Evolutionary conservation across 2,797 vertebrate genomes (phyloP), one percentile per base, ranked within the genome.

Genomic region (Epinephelus awoara): DNA sequence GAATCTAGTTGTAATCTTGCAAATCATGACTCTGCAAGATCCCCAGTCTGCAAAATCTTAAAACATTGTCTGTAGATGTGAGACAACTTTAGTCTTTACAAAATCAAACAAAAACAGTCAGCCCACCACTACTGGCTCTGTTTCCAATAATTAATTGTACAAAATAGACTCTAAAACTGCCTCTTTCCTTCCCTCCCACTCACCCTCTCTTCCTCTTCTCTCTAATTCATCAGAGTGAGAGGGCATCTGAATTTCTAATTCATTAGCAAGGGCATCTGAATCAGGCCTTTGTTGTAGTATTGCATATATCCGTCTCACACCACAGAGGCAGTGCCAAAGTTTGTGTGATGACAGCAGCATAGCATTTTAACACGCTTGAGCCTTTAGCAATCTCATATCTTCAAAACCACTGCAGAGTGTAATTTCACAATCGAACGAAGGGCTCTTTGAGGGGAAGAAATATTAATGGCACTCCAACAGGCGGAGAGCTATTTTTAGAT

Each of bases 111-210:
- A 42, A 42, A 42, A 42, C 40, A 42, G 9, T 12, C 56, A 52
- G 47, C 10, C 13, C 6, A 62, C 23, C 38, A 3, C 70, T 4
- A 19, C 50, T 10, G 51, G 21, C 57, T 67, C 19, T 54, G 10
- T 72, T 72, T 62, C 25, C 70, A 51, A 42, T 49, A 49, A 74
- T 80, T 56, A 40, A 75, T 66, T 73, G 44, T 19, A 56, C 13
- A 76, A 14, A 52, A 57, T 51, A 46, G 46, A 67, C 15, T 40
- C 15, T 52, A 15, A 34, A 67, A 61, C 6, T 67, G 27, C 34
- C 46, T 56, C 14, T 44, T 23, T 21, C 40, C 34, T 25, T 58
- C 25, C 19, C n/a, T 58, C 15, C 11, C 19, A 18, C 27, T 61
- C 27, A 21, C 46, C 40, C 27, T 49, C 19, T 67, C 29, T 55